A percentile compares a stretch with the other conserved stretches of the same genome.
Conservation (phyloP, 2,888 invertebrate genomes). For the Theretra japonica region DNA sequence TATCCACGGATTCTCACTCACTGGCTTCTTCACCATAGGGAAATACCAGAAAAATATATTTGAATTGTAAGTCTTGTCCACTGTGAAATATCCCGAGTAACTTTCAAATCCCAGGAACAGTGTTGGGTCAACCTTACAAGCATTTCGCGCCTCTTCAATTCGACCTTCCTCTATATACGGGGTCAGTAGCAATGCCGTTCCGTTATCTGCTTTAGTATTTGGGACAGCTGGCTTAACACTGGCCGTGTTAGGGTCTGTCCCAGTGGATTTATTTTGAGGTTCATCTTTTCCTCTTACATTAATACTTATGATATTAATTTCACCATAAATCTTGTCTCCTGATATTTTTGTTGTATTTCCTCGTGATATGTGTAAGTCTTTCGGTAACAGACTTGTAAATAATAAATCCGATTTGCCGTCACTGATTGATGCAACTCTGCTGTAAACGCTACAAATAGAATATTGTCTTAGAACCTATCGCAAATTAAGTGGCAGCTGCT, state of each 20-base stretch:
- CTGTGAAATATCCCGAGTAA: constrained; percentile 86
- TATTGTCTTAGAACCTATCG: background rate
- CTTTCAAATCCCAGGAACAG: constrained; percentile 74
- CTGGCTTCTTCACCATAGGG: constrained; percentile 78
- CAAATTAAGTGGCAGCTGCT: no score
- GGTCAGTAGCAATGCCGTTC: constrained; percentile 68
- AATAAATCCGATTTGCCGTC: constrained; percentile 38
- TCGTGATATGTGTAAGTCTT: constrained; percentile 9
- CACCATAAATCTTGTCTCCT: constrained; percentile 32
- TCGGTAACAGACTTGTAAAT: constrained; percentile 40
- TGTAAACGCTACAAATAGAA: constrained; percentile 54
- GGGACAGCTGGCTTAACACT: constrained; percentile 39
- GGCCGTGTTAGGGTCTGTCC: constrained; percentile 37
- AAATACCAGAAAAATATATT: constrained; percentile 95
- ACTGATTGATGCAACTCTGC: constrained; percentile 50
- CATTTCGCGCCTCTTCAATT: constrained; percentile 66
- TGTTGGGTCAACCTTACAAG: constrained; percentile 57
- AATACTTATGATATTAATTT: background rate
- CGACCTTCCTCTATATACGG: constrained; percentile 66
- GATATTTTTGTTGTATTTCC: background rate
- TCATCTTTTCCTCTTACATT: background rate
- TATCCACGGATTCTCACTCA: constrained; percentile 86
- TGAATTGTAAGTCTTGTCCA: constrained; percentile 88
- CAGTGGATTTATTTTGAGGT: constrained; percentile 24
- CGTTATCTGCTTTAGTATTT: constrained; percentile 51